Evolutionary conservation across 1,140 invertebrate genomes (phyloP).

Genomic region (Cydia strobilella): DNA sequence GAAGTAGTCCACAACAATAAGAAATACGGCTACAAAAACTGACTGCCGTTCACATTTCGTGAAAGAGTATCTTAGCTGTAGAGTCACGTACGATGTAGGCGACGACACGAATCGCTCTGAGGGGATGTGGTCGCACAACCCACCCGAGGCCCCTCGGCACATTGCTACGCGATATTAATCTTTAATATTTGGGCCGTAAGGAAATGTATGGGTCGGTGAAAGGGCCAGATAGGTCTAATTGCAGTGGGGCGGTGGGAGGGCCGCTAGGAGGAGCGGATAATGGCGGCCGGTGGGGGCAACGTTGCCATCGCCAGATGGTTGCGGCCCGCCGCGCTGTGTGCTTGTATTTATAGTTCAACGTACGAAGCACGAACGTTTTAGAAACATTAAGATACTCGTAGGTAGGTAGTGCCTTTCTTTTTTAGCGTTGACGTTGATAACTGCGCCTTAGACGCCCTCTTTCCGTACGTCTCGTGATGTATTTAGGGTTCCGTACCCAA

Average conservation of each 20-base stretch:
- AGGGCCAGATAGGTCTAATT: constrained; percentile 59
- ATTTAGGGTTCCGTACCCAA: too few relatives aligned
- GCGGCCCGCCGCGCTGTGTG: constrained; percentile 44
- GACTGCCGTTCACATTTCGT: constrained; percentile 38
- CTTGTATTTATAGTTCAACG: constrained; percentile 29
- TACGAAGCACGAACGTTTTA: constrained; percentile 33
- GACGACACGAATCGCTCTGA: constrained; percentile 61
- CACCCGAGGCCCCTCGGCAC: constrained; percentile 47
- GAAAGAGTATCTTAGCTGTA: constrained; percentile 33
- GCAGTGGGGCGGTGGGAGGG: constrained; percentile 73
- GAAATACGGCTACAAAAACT: constrained; percentile 41
- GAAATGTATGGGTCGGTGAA: constrained; percentile 56
- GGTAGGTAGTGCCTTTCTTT: too few relatives aligned
- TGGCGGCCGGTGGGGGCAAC: constrained; percentile 59
- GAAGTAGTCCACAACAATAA: constrained; percentile 3
- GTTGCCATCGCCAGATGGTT: constrained; percentile 52
- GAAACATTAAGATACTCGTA: constrained; percentile 25
- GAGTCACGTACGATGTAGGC: constrained; percentile 56
- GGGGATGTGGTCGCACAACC: constrained; percentile 56
- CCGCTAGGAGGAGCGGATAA: constrained; percentile 66
- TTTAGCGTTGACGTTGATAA: not conserved
- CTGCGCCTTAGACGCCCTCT: not conserved
- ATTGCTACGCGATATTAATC: constrained; percentile 60
- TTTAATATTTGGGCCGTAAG: constrained; percentile 65
- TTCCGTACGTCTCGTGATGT: not conserved